Conservation (phyloP, 2,888 invertebrate species). For the Amaurobius ferox region DNA sequence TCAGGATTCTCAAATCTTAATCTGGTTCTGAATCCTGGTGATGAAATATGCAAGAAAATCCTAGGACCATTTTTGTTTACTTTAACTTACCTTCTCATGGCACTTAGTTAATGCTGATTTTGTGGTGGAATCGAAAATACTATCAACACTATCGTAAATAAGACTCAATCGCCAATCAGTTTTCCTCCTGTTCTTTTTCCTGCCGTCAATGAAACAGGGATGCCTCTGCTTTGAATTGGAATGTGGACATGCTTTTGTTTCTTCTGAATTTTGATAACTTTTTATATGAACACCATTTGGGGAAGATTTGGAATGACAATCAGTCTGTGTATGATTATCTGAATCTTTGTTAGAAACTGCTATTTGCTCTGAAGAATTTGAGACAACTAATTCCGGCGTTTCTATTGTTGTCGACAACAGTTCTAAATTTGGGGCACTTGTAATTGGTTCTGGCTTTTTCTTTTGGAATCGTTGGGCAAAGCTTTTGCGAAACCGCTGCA, state of each 20-base stretch:
- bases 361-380: background rate
- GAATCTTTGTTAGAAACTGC: background rate
- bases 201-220: background rate
- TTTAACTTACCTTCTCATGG: conserved; percentile 41
- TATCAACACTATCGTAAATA: conserved; percentile 67
- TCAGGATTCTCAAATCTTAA: too few relatives aligned
- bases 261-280: background rate
- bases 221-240: background rate
- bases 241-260: background rate
- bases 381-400: background rate
- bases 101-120: conserved; percentile 34
- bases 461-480: conserved; percentile 82
- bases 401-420: background rate
- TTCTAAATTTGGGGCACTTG: conserved; percentile 10
- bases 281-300: background rate
- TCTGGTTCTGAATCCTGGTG: too few relatives aligned
- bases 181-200: conserved; percentile 38
- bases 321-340: background rate
- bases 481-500: conserved; percentile 85
- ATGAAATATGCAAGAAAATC: too few relatives aligned
- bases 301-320: background rate
- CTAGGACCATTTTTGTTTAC: too few relatives aligned
- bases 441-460: conserved; percentile 75
- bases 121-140: conserved; percentile 36
- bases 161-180: conserved; percentile 36